Percentiles rank a stretch among this genome's conserved stretches.
phyloP scores from a whole-genome alignment of 2,113 vertebrate species.

The Hippoglossus stenolepis region DNA sequence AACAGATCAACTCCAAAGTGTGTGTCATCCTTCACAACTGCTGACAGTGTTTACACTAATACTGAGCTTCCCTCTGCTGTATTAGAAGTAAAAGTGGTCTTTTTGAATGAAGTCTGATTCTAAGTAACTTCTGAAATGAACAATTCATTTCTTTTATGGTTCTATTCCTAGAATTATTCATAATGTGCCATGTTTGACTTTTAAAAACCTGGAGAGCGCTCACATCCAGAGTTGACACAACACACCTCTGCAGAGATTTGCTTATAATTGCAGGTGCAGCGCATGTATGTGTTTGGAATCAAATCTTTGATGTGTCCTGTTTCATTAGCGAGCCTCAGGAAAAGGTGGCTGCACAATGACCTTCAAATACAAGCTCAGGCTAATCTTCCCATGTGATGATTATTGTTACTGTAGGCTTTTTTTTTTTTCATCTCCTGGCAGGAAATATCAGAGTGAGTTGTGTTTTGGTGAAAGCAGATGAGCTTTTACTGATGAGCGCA shows the following conservation, averaged over 20 bases:
- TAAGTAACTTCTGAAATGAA: too few relatives aligned
- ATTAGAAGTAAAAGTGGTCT: too few relatives aligned
- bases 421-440: not conserved
- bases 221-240: slow-evolving; percentile 4
- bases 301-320: not conserved
- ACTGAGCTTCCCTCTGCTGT: too few relatives aligned
- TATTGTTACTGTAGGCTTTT: not conserved
- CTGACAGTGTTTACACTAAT: too few relatives aligned
- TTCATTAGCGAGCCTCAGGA: not conserved
- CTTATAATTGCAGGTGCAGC: not conserved
- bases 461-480: not conserved
- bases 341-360: not conserved
- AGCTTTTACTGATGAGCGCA: not conserved
- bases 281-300: not conserved
- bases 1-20: too few relatives aligned
- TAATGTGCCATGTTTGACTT: too few relatives aligned
- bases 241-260: not conserved
- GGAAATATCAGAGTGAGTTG: not conserved
- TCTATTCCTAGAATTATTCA: too few relatives aligned
- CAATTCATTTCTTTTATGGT: too few relatives aligned
- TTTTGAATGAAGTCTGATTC: too few relatives aligned
- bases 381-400: slow-evolving; percentile 20
- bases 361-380: not conserved
- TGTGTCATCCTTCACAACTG: too few relatives aligned
- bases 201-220: too few relatives aligned